phyloP scores from a whole-genome alignment of 2,797 vertebrate genomes.

The Pipistrellus pipistrellus region DNA sequence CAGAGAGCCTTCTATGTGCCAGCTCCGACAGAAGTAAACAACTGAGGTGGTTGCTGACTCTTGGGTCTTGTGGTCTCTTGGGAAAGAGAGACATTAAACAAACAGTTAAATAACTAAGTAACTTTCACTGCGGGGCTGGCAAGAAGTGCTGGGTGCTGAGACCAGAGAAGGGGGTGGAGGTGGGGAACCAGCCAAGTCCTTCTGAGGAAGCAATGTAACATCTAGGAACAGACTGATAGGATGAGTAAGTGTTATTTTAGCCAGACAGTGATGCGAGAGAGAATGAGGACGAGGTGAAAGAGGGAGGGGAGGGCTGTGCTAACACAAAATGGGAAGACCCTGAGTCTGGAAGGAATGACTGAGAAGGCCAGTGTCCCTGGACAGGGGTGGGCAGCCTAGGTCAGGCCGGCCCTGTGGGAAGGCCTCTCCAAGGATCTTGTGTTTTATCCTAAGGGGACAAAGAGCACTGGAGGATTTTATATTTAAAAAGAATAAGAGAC shows the following conservation, averaged over 20 bases:
- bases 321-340: neutral
- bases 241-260: neutral
- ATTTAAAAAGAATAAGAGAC: neutral
- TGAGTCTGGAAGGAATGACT: neutral
- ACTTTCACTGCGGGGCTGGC: neutral
- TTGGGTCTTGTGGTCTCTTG: neutral
- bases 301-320: neutral
- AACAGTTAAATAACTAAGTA: neutral
- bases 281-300: too few species aligned
- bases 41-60: neutral
- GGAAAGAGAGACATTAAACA: neutral
- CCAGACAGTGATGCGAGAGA: neutral
- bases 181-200: neutral
- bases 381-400: neutral
- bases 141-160: neutral
- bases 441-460: neutral
- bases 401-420: rapidly evolving
- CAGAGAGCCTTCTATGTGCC: neutral
- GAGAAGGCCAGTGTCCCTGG: neutral
- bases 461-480: neutral
- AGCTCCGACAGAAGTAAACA: neutral
- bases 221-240: neutral
- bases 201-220: neutral
- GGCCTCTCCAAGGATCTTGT: neutral
- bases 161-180: neutral